Evolutionary conservation across 2,888 invertebrate species (phyloP).

Genomic region (Pherbina coryleti): DNA sequence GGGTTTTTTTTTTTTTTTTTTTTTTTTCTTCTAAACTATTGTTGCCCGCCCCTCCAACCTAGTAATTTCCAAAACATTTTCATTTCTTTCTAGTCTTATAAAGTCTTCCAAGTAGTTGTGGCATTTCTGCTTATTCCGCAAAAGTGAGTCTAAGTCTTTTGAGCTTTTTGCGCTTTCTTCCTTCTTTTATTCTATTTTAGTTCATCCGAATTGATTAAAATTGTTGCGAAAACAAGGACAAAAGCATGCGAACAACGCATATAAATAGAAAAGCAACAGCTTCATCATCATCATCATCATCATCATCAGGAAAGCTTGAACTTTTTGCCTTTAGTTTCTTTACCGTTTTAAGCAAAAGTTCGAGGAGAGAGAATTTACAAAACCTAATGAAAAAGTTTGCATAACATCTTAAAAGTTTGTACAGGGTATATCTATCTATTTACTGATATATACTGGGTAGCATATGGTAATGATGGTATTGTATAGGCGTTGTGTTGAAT

Average conservation of each 20-base stretch:
- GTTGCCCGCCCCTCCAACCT: not conserved
- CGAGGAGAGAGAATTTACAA: constrained; percentile 13
- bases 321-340: constrained; percentile 9
- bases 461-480: not conserved
- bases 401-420: not conserved
- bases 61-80: not conserved
- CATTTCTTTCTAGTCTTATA: not conserved
- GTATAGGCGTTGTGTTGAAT: not conserved
- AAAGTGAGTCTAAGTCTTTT: constrained; percentile 10
- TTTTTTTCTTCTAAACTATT: not conserved
- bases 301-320: constrained; percentile 17
- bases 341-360: not conserved
- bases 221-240: constrained; percentile 33
- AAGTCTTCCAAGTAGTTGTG: constrained; percentile 12
- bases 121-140: constrained; percentile 23
- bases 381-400: constrained; percentile 28
- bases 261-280: constrained; percentile 14
- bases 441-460: not conserved
- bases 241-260: not conserved
- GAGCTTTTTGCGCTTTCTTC: not conserved
- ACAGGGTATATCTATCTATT: not conserved
- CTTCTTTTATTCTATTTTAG: constrained; percentile 1
- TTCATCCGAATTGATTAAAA: constrained; percentile 37
- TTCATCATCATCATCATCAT: constrained; percentile 16
- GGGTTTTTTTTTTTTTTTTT: too few relatives aligned